Percentiles rank a stretch among this genome's conserved stretches.
These are phyloP conservation scores for Heliconius erato DNA, from an alignment of 2,888 invertebrate genomes.

Conservation along the genomic window DNA sequence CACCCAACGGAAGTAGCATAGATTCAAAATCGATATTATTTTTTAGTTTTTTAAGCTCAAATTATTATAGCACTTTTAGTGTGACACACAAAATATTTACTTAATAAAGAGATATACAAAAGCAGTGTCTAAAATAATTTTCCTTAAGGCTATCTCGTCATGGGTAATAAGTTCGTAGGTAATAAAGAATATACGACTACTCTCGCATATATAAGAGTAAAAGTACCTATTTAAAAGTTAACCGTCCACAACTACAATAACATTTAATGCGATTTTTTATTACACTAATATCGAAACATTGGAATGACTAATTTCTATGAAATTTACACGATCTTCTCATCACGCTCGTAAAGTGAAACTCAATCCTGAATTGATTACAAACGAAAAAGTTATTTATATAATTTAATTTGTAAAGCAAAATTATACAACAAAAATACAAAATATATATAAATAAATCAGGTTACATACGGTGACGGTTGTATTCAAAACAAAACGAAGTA, in stretches of 20 bases:
- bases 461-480: neutral
- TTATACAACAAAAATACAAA: too few species aligned
- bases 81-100: neutral
- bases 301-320: too few species aligned
- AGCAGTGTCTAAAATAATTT: neutral
- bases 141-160: slow-evolving; percentile 19
- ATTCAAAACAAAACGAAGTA: neutral
- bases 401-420: too few species aligned
- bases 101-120: neutral
- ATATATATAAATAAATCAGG: too few species aligned
- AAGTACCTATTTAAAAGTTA: slow-evolving; percentile 16
- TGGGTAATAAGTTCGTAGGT: slow-evolving; percentile 29
- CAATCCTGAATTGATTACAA: too few species aligned
- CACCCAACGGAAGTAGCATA: neutral
- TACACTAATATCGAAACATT: too few species aligned
- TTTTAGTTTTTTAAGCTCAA: neutral
- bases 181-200: slow-evolving; percentile 25
- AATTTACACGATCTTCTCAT: too few species aligned
- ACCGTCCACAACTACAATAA: neutral
- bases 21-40: neutral
- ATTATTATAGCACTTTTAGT: neutral
- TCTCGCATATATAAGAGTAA: neutral
- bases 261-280: neutral
- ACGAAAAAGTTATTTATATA: too few species aligned
- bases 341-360: too few species aligned